These are phyloP conservation scores for Lagria hirta DNA, from an alignment of 2,888 invertebrate genomes.

Conservation along the genomic window DNA sequence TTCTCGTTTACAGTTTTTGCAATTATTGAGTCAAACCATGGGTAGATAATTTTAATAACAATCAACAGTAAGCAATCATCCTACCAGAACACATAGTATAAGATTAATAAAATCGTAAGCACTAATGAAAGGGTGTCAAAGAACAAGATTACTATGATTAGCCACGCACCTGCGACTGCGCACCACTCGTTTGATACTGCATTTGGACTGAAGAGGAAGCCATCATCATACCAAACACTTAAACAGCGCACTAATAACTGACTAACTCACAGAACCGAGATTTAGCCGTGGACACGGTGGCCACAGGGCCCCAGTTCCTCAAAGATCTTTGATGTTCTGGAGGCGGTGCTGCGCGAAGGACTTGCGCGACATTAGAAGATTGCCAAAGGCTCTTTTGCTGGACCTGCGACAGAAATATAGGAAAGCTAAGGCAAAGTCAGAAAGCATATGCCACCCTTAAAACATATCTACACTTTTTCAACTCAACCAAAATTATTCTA, in stretches of 20 bases:
- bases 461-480: too few species aligned
- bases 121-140: slow-evolving; percentile 50
- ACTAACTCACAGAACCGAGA: too few species aligned
- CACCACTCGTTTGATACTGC: slow-evolving; percentile 47
- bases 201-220: slow-evolving; percentile 48
- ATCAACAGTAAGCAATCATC: slow-evolving; percentile 32
- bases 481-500: too few species aligned
- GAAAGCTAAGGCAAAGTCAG: too few species aligned
- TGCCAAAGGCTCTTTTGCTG: slow-evolving; percentile 1
- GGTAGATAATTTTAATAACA: slow-evolving; percentile 18
- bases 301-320: slow-evolving; percentile 46
- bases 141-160: slow-evolving; percentile 52
- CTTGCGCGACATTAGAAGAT: slow-evolving; percentile 48
- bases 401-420: slow-evolving; percentile 6
- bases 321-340: slow-evolving; percentile 47
- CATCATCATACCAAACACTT: slow-evolving; percentile 51
- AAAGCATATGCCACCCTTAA: too few species aligned
- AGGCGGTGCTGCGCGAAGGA: slow-evolving; percentile 50
- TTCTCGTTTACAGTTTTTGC: slow-evolving; percentile 22
- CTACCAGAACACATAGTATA: slow-evolving; percentile 34
- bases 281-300: too few species aligned
- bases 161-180: slow-evolving; percentile 54
- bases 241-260: slow-evolving; percentile 55
- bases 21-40: slow-evolving; percentile 21
- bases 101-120: slow-evolving; percentile 49